phyloP scores from a whole-genome alignment of 1,140 invertebrate genomes.

The Apis cerana region DNA sequence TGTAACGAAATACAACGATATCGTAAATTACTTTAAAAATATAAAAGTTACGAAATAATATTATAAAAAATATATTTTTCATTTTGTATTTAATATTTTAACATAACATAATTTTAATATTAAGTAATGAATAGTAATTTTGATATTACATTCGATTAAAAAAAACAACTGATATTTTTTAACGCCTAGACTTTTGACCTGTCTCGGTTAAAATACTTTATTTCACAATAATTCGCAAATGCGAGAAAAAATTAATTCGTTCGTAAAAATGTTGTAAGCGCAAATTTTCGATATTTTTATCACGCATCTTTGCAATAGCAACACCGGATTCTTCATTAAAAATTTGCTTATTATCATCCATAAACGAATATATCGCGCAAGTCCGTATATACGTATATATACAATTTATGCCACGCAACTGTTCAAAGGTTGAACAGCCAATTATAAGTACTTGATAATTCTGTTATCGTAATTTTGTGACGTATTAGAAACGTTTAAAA shows the following conservation, averaged over 20 bases:
- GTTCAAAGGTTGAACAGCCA: conserved; percentile 48
- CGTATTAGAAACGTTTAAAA: not conserved
- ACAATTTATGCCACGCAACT: not conserved
- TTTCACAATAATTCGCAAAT: not conserved
- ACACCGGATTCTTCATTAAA: not conserved
- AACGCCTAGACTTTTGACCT: not conserved
- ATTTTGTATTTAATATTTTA: not conserved
- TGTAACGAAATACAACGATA: too few species aligned
- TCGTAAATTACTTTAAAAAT: too few species aligned
- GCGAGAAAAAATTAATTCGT: not conserved
- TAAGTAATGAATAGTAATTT: not conserved
- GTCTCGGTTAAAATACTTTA: not conserved
- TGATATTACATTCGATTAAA: not conserved
- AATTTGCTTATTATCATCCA: conserved; percentile 14
- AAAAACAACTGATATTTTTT: not conserved
- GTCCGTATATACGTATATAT: too few species aligned
- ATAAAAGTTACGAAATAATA: too few species aligned
- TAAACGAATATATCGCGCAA: conserved; percentile 15
- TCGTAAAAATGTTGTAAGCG: not conserved
- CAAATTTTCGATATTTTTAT: not conserved
- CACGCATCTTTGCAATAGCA: not conserved
- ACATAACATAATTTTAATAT: not conserved
- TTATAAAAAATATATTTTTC: too few species aligned
- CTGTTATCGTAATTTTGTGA: not conserved
- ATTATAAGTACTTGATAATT: conserved; percentile 21